Base-by-base conservation (phyloP, 2,888 invertebrate species). In the Hydropsyche betteni region DNA sequence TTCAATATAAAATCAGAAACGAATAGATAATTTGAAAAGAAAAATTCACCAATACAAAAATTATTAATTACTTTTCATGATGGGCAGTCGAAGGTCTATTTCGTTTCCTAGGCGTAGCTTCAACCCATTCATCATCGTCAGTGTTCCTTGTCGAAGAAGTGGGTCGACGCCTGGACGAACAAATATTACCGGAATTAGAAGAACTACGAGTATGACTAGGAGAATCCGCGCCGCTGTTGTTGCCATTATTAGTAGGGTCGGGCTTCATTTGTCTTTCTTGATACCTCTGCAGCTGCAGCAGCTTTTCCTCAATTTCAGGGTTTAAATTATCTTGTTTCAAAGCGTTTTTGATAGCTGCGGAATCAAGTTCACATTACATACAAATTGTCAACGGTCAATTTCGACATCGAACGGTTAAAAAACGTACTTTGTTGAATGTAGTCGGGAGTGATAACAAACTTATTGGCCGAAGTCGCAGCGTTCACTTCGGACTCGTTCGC, bases 381-480 rank as follows among this genome's bases (percentile, higher is more conserved):
- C 44, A 44, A 44, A 8, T 10, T 44, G 10, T 44, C 1, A 38
- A 24, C 8, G 16, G 6, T 44, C 8, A 38, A 33, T 14, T 5
- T 14, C 5, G 5, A 24, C 2, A 24, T 24, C 24, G 2, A 24
- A 24, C 2, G 24, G 24, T 24, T 24, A 58, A 55, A 7, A 64
- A 5, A 64, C 92, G 91, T 89, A 95, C 96, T 96, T 90, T 97
- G 96, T 84, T 96, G 96, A 81, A 97, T 95, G 83, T 96, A 96
- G 85, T 96, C 95, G 74, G 95, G 94, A 12, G 96, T 96, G 78
- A 97, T 90, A 80, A 95, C 92, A 86, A 96, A 96, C 86, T 94
- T 86, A 81, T 85, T 87, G 16, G 77, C n/a, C 14, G 75, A 38
- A 2, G 70, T 34, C 8, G 51, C n/a, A 7, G 72, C 55, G 8